phyloP scores from a whole-genome alignment of 30 jellyfish, hydroid and myxozoan species.

The Turritopsis dohrnii region DNA sequence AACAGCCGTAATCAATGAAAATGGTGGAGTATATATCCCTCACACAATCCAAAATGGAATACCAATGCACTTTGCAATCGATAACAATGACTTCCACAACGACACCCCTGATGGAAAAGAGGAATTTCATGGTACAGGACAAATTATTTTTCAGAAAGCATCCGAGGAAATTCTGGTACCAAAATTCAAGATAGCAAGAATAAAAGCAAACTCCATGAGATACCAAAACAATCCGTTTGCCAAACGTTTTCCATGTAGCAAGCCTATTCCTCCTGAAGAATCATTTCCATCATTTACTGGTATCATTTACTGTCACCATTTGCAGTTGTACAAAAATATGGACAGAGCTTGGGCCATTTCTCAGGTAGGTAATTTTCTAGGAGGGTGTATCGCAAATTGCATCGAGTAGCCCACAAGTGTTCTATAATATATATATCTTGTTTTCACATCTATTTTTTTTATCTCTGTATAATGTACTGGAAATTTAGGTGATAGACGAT shows the following conservation, averaged over 20 bases:
- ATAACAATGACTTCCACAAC: conserved; percentile 28
- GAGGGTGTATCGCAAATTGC: no score
- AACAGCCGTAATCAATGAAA: not conserved
- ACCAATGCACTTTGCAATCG: conserved; percentile 14
- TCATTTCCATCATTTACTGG: not conserved
- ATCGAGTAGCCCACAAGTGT: no score
- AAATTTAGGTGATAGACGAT: no score
- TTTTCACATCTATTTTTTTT: no score
- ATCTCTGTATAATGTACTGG: no score
- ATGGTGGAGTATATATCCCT: not conserved
- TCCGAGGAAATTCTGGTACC: no score
- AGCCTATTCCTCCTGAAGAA: not conserved
- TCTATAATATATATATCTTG: no score
- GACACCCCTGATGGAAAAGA: conserved; percentile 25
- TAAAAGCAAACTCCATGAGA: not conserved
- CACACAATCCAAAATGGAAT: not conserved
- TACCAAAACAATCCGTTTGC: not conserved
- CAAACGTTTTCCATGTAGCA: not conserved
- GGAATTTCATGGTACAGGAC: conserved; percentile 37
- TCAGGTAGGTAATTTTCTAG: no score
- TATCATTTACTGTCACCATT: no score
- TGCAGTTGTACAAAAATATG: no score
- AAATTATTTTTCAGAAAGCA: not conserved
- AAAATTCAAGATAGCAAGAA: not conserved
- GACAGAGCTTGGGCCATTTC: no score